Evolutionary conservation across 2,113 vertebrate species (phyloP).

Genomic region (Sturnira hondurensis): DNA sequence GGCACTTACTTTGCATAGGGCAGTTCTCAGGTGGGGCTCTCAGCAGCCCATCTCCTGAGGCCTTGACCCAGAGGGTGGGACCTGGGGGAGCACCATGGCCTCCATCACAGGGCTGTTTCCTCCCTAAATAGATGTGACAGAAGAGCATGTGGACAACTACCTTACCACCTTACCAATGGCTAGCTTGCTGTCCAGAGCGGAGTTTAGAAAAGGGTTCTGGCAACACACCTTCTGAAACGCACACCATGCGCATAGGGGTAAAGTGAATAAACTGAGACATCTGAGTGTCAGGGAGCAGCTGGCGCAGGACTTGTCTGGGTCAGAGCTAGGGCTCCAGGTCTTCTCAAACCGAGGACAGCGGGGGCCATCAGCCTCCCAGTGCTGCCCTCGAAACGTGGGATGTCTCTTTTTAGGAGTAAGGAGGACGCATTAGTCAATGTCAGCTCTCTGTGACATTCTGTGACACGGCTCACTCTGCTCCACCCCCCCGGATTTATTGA

Average conservation of each 20-base stretch:
- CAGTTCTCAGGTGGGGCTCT: not conserved
- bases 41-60: too few species aligned
- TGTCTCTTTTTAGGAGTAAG: not conserved
- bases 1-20: not conserved
- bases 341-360: not conserved
- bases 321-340: not conserved
- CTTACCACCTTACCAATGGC: not conserved
- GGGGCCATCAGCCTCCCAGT: not conserved
- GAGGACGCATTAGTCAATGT: not conserved
- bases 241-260: accelerated
- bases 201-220: not conserved
- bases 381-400: not conserved
- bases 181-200: not conserved
- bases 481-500: not conserved
- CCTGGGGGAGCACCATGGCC: too few species aligned
- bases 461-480: not conserved
- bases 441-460: not conserved
- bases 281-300: not conserved
- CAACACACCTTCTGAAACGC: not conserved
- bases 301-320: not conserved
- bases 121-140: not conserved
- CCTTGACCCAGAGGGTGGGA: not conserved
- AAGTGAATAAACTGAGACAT: not conserved
- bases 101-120: not conserved
- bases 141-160: too few species aligned